phyloP scores from a whole-genome alignment of 1,140 invertebrate species.

The Cydia fagiglandana region DNA sequence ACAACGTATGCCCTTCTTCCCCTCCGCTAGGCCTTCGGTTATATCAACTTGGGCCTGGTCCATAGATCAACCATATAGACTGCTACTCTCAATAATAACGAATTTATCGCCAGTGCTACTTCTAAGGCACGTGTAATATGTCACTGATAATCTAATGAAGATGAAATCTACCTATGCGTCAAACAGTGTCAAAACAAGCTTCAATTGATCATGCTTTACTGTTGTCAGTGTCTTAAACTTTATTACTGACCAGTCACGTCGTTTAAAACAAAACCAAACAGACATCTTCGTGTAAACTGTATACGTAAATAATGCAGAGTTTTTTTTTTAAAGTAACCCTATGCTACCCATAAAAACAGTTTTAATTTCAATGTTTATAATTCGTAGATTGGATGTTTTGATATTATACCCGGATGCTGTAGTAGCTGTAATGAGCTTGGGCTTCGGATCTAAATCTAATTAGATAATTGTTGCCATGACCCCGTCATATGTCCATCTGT shows the following conservation, averaged over 20 bases:
- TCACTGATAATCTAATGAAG: not conserved
- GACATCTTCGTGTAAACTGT: not conserved
- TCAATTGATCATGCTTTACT: not conserved
- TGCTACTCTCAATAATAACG: too few relatives aligned
- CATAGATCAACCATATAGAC: too few relatives aligned
- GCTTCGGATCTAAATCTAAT: slow-evolving; percentile 27
- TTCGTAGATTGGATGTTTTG: not conserved
- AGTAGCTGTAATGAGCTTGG: not conserved
- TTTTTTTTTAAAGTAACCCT: not conserved
- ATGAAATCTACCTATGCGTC: not conserved
- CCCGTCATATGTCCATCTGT: slow-evolving; percentile 22
- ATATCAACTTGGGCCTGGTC: too few relatives aligned
- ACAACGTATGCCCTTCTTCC: too few relatives aligned
- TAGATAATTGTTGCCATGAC: slow-evolving; percentile 25
- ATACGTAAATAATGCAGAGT: not conserved
- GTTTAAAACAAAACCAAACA: not conserved
- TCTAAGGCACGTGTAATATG: too few relatives aligned
- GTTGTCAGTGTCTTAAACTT: slow-evolving; percentile 7
- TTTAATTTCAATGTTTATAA: not conserved
- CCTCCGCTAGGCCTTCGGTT: too few relatives aligned
- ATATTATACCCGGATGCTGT: not conserved
- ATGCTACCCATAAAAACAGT: not conserved
- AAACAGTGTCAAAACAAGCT: not conserved
- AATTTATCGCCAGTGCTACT: too few relatives aligned
- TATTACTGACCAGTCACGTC: not conserved